phyloP scores from a whole-genome alignment of 1,140 invertebrate species.

The Vollenhovia emeryi region DNA sequence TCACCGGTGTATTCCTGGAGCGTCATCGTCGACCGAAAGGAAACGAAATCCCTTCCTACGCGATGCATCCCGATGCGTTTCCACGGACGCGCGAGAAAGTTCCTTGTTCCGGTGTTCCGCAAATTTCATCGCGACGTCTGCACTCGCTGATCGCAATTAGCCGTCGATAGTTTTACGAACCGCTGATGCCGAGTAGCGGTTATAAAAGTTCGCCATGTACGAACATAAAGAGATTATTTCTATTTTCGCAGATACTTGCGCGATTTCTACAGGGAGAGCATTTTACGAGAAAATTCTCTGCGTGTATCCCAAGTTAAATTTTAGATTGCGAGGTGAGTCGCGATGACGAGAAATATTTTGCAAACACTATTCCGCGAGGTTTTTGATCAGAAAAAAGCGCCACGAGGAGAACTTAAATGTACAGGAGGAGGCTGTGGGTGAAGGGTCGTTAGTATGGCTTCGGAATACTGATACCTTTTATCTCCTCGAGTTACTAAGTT shows the following conservation, averaged over 20 bases:
- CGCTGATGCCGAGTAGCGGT: background rate
- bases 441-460: constrained; percentile 69
- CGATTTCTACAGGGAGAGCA: no score
- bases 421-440: constrained; percentile 67
- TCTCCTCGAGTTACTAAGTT: constrained; percentile 78
- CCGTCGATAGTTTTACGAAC: background rate
- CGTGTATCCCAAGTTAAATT: background rate
- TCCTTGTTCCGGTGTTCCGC: background rate
- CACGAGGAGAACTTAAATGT: background rate
- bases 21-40: constrained; percentile 49
- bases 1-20: constrained; percentile 42
- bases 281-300: no score
- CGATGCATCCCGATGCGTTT: constrained; percentile 5
- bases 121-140: background rate
- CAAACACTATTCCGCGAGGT: background rate
- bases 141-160: background rate
- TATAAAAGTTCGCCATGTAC: background rate
- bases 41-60: constrained; percentile 50
- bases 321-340: background rate
- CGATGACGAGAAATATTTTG: background rate
- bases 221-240: background rate
- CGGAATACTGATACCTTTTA: constrained; percentile 72
- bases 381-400: constrained; percentile 26
- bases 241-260: background rate
- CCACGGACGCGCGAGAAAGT: background rate